Evolutionary conservation across 2,113 vertebrate species (phyloP).

Genomic region (Indicator maculatus): DNA sequence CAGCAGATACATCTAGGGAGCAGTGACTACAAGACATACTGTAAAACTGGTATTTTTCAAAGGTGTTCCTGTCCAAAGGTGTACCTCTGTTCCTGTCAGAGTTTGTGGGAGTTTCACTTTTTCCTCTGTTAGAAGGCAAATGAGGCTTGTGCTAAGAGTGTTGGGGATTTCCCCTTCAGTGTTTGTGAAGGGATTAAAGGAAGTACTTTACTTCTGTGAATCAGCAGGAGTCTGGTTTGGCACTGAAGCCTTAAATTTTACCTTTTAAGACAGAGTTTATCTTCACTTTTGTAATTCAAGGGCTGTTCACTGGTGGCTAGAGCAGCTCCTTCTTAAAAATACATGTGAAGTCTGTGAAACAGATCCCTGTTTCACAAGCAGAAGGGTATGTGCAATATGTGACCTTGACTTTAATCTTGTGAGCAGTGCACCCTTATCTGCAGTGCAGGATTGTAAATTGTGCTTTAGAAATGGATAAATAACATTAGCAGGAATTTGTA

Average conservation of each 20-base stretch:
- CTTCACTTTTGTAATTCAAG: not conserved
- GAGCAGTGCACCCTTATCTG: constrained; percentile 3
- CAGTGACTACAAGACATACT: not conserved
- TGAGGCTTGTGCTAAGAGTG: not conserved
- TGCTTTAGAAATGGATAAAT: constrained; percentile 2
- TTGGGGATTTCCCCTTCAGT: not conserved
- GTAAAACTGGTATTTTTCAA: not conserved
- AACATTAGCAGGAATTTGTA: not conserved
- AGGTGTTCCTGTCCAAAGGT: too few species aligned
- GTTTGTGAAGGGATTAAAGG: constrained; percentile 8
- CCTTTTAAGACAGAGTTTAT: constrained; percentile 31
- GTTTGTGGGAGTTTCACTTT: not conserved
- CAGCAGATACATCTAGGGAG: not conserved
- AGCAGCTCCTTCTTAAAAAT: constrained; percentile 58
- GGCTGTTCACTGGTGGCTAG: not conserved
- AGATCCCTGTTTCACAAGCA: constrained; percentile 24
- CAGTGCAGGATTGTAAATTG: constrained; percentile 12
- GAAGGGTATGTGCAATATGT: not conserved
- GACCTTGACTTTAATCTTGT: constrained; percentile 60
- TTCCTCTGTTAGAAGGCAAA: not conserved
- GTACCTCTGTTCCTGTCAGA: not conserved
- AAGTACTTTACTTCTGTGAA: not conserved
- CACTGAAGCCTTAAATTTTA: not conserved
- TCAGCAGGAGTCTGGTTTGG: not conserved
- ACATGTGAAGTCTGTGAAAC: constrained; percentile 8